Percentiles rank a stretch among this genome's conserved stretches.
These are phyloP conservation scores for Zoanthus sociatus DNA, from an alignment of 92 coral and sea anemone species.

Conservation along the genomic window DNA sequence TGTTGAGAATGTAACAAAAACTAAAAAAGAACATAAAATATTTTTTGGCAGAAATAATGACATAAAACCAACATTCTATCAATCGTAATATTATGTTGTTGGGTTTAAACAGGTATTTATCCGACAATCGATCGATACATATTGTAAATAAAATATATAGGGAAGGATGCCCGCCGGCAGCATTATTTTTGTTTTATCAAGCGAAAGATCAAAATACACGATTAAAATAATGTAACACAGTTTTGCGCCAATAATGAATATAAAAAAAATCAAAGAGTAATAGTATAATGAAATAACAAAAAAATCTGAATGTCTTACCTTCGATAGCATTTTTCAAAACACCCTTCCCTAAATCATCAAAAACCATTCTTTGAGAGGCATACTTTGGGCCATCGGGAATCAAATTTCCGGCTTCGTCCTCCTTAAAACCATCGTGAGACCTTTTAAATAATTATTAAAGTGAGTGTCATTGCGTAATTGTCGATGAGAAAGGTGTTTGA, in stretches of 20 bases:
- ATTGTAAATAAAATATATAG: too few relatives aligned
- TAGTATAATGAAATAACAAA: background rate
- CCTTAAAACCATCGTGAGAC: constrained; percentile 95
- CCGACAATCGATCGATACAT: too few relatives aligned
- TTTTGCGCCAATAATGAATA: background rate
- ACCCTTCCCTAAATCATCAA: constrained; percentile 95
- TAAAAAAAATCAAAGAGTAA: background rate
- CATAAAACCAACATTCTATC: background rate
- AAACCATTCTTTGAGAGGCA: constrained; percentile 91
- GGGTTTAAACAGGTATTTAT: too few relatives aligned
- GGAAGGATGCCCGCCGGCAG: background rate
- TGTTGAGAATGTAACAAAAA: constrained; percentile 25
- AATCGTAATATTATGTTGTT: background rate
- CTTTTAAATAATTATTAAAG: constrained; percentile 45
- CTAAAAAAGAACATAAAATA: background rate
- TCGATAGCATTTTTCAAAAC: constrained; percentile 95
- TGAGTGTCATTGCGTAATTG: background rate
- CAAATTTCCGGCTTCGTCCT: constrained; percentile 80
- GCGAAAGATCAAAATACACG: background rate
- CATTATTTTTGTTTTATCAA: background rate
- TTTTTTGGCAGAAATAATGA: background rate
- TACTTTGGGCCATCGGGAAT: constrained; percentile 65
- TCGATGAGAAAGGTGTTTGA: background rate
- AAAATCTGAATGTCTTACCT: constrained; percentile 60
- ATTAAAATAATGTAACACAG: background rate